A percentile compares a stretch with the other conserved stretches of the same genome.
phyloP scores from a whole-genome alignment of 2,797 vertebrate genomes.

The Diplodus sargus region DNA sequence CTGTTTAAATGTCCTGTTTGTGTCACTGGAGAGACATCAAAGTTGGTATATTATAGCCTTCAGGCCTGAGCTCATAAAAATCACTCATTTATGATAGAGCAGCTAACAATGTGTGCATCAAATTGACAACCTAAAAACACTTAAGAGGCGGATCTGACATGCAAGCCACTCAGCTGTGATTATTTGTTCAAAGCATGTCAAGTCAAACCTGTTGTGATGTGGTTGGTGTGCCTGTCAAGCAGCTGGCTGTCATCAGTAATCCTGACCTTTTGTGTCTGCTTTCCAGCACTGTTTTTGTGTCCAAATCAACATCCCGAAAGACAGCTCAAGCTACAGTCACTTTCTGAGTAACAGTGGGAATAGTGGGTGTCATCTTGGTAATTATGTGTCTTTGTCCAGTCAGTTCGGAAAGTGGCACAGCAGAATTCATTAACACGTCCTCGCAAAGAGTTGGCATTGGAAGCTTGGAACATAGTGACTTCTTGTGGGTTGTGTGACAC shows the following conservation, averaged over 20 bases:
- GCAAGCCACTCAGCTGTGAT: slow-evolving; percentile 26
- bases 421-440: slow-evolving; percentile 5
- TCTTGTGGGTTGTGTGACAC: background rate
- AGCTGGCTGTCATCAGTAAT: slow-evolving; percentile 43
- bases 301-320: slow-evolving; percentile 20
- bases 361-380: slow-evolving; percentile 5
- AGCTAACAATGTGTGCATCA: slow-evolving; percentile 4
- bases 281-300: slow-evolving; percentile 16
- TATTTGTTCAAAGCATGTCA: slow-evolving; percentile 42
- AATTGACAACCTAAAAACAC: slow-evolving; percentile 16
- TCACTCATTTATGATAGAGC: slow-evolving; percentile 17
- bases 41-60: slow-evolving; percentile 31
- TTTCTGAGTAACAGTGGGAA: slow-evolving; percentile 23
- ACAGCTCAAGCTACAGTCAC: slow-evolving; percentile 3
- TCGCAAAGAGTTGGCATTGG: background rate
- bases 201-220: slow-evolving; percentile 42
- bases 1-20: slow-evolving; percentile 68
- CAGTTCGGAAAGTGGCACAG: background rate
- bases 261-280: slow-evolving; percentile 24
- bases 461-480: background rate
- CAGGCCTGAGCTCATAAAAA: slow-evolving; percentile 31
- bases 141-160: slow-evolving; percentile 19
- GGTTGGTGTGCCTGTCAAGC: slow-evolving; percentile 52
- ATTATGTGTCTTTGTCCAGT: slow-evolving; percentile 8
- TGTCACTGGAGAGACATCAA: slow-evolving; percentile 50